A percentile compares a stretch with the other conserved stretches of the same genome.
Evolutionary conservation across 2,113 vertebrate genomes (phyloP).

Genomic region (Cavia porcellus): DNA sequence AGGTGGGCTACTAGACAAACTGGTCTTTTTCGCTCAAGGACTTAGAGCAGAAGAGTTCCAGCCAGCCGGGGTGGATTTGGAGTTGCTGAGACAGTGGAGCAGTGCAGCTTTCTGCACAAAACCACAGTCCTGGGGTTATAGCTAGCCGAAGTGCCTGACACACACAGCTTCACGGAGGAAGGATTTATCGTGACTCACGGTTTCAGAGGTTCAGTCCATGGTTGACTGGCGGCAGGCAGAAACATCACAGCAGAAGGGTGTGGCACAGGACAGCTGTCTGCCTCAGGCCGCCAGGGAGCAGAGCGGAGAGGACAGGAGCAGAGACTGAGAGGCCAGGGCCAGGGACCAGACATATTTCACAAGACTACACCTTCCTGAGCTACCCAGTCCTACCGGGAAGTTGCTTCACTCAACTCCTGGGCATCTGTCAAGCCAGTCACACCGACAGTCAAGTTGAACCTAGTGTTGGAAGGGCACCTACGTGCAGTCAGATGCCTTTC

Average conservation of each 20-base stretch:
- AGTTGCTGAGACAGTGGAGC: not conserved
- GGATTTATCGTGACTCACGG: not conserved
- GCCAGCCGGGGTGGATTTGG: not conserved
- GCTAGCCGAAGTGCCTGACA: not conserved
- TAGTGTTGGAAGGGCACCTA: no score
- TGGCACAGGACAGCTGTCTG: no score
- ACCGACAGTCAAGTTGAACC: not conserved
- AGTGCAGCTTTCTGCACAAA: not conserved
- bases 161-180: not conserved
- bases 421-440: not conserved
- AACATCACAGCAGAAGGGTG: not conserved
- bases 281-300: not conserved
- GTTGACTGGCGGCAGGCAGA: not conserved
- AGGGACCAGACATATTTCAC: no score
- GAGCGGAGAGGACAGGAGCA: not conserved
- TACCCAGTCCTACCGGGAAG: not conserved
- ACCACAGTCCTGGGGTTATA: not conserved
- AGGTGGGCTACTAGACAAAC: not conserved
- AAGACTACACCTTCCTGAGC: not conserved
- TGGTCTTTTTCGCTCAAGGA: not conserved
- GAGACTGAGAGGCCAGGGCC: no score
- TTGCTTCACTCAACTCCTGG: not conserved
- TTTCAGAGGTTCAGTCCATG: not conserved
- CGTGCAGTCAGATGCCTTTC: no score
- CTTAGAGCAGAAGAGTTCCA: not conserved